Percentiles rank a stretch among this genome's conserved stretches.
phyloP scores from a whole-genome alignment of 2,113 vertebrate genomes.

The Corythornis cristatus region DNA sequence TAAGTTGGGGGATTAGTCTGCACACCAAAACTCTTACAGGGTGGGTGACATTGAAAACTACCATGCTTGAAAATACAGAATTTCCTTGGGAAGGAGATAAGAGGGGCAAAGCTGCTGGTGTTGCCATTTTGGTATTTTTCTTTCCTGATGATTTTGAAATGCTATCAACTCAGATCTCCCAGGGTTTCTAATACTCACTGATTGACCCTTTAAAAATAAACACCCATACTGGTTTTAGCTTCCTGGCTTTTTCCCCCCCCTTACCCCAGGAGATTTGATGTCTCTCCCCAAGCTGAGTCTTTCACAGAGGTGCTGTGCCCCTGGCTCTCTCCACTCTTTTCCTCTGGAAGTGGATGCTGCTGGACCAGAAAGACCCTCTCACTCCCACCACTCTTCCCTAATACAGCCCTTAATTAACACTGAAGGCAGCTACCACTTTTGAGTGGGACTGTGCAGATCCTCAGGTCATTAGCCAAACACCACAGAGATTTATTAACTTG shows the following conservation, averaged over 20 bases:
- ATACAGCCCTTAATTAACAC: conserved; percentile 12
- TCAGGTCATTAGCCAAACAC: background rate
- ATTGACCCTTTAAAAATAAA: background rate
- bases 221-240: background rate
- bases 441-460: background rate
- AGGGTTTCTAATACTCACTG: background rate
- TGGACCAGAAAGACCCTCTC: background rate
- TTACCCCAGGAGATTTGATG: background rate
- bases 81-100: background rate
- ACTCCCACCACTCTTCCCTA: background rate
- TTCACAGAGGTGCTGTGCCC: background rate
- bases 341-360: background rate
- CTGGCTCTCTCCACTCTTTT: background rate
- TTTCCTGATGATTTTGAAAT: background rate
- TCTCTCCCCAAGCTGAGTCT: background rate
- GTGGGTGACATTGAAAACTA: conserved; percentile 31
- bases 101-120: background rate
- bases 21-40: conserved; percentile 54
- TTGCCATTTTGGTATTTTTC: background rate
- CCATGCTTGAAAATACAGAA: background rate
- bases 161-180: background rate
- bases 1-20: conserved; percentile 66
- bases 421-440: conserved; percentile 4
- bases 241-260: background rate
- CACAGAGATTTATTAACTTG: conserved; percentile 2